Base-by-base conservation (phyloP, 2,113 vertebrate genomes). In the Oceanodroma tethys region DNA sequence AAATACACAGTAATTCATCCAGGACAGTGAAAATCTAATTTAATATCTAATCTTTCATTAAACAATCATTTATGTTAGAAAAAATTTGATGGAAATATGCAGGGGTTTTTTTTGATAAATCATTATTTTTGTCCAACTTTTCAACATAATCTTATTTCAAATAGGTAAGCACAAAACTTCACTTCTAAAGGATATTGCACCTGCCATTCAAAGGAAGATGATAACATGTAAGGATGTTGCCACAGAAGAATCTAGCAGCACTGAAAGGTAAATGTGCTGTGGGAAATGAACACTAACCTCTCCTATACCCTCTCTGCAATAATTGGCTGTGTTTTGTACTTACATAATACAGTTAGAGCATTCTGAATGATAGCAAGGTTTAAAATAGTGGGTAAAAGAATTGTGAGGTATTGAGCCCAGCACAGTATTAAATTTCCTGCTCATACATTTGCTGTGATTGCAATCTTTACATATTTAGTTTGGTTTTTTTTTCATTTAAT, bases 141-240 rank as follows among this genome's bases (percentile, higher is more conserved):
- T 88, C 66, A 88, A 52, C n/a, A n/a, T 81, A 40, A 70, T 59
- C 29, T 47, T 81, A 26, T 94, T 93, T 89, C 27, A 86, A 98
- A 96, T 43, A 90, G 99, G 98, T 62, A 98, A 98, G 84, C 97
- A 97, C 53, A 98, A 94, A 70, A 34, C 59, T 80, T 94, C 94
- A 0, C 95, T 96, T 45, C 59, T 99, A 40, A 99, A 99, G 94
- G 97, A 97, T 22, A 97, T 98, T 25, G 98, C 97, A 63, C 52
- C 98, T 42, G 97, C 96, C 4, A 89, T 99, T 90, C 98, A 98
- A 43, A 97, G 90, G 82, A 99, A 98, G 66, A 96, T 99, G 42
- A 82, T 97, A 47, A 93, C 76, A 0, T 98, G 97, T 76, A 97
- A 96, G 16, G 96, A 98, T 13, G 91, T 97, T 76, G 97, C 97